Evolutionary conservation across 53 echinoderm and acorn worm genomes (phyloP).

Genomic region (Stichopus horrens): DNA sequence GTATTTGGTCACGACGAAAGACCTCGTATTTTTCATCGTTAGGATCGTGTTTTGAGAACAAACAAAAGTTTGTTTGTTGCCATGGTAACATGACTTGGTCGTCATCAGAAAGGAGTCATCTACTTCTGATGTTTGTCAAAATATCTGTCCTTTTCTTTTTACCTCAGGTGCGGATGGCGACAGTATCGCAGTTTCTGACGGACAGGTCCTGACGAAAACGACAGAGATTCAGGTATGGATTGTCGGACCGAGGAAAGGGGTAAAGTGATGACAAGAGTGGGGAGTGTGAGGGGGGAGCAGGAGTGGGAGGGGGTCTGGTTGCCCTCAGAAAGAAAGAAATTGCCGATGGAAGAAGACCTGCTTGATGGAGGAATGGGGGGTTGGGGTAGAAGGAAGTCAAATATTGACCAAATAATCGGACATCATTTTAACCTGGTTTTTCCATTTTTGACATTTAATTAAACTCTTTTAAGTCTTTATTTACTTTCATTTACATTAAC

Average conservation of each 20-base stretch:
- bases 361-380: too few species aligned
- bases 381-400: too few species aligned
- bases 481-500: too few species aligned
- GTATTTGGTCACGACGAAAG: too few species aligned
- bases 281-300: not conserved
- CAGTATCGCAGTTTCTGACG: constrained; percentile 46
- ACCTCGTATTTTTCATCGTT: too few species aligned
- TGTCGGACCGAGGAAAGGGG: not conserved
- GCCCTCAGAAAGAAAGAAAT: constrained; percentile 31
- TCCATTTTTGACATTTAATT: too few species aligned
- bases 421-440: too few species aligned
- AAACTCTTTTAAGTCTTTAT: too few species aligned
- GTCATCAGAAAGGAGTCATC: too few species aligned
- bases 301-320: not conserved
- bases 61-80: not conserved
- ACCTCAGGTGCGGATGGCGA: constrained; percentile 26
- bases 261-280: not conserved
- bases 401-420: too few species aligned
- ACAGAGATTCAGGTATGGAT: constrained; percentile 40
- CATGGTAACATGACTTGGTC: not conserved
- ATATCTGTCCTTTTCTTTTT: not conserved
- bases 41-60: too few species aligned
- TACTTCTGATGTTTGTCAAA: not conserved
- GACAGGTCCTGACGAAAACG: constrained; percentile 43
- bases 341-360: not conserved